phyloP scores from a whole-genome alignment of 2,797 vertebrate genomes.

The Oreochromis mossambicus region DNA sequence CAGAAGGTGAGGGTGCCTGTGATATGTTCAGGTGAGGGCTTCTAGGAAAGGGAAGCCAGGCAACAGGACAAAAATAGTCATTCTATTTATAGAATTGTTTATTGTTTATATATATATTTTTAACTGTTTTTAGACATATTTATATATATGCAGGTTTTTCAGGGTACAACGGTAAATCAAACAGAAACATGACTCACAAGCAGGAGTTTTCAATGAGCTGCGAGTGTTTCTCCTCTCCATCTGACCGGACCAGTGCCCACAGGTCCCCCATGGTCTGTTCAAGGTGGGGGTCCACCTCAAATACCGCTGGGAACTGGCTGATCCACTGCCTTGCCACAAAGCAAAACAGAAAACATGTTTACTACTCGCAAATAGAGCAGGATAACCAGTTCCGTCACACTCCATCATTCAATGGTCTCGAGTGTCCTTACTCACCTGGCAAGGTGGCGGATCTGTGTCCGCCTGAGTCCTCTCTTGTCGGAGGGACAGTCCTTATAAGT shows the following conservation, averaged over 20 bases:
- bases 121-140: neutral
- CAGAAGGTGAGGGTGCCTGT: constrained; percentile 74
- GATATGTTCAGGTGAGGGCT: constrained; percentile 62
- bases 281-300: constrained; percentile 80
- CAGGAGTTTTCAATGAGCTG: constrained; percentile 75
- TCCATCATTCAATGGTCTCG: neutral
- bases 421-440: constrained; percentile 76
- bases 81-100: constrained; percentile 6
- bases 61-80: neutral
- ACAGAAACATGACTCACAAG: constrained; percentile 72
- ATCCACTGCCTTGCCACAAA: constrained; percentile 82
- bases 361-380: constrained; percentile 30
- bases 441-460: constrained; percentile 83
- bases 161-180: neutral
- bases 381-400: constrained; percentile 20
- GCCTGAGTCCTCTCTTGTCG: constrained; percentile 69
- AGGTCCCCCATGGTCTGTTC: constrained; percentile 84
- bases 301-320: constrained; percentile 78
- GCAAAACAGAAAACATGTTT: constrained; percentile 55
- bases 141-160: neutral
- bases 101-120: neutral
- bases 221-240: constrained; percentile 70
- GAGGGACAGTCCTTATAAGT: constrained; percentile 82
- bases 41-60: constrained; percentile 33
- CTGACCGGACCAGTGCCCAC: constrained; percentile 78